Evolutionary conservation across 1,140 invertebrate genomes (phyloP), one percentile per base, ranked within the genome.

Genomic region (Drosophila jambulina): DNA sequence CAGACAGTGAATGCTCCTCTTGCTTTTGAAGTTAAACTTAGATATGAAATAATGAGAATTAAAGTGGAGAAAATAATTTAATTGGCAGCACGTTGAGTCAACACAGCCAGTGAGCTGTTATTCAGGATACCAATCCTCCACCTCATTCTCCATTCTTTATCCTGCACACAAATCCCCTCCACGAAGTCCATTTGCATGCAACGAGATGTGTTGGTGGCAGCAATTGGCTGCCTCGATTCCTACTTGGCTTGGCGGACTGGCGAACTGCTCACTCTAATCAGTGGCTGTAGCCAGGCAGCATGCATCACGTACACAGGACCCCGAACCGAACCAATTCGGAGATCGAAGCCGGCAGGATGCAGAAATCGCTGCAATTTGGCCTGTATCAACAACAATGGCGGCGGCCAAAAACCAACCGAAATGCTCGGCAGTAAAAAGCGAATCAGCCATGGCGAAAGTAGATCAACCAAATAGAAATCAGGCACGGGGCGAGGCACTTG

Each of bases 291-390:
- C 25, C 46, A 49, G 67, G 63, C 57, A 49, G 27, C 65, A 59
- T 49, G 51, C 43, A 62, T 49, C 65, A 70, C 76, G 75, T 71
- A 60, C 72, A 53, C 34, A 65, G 36, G 32, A 70, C 19, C 36
- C 32, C 27, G n/a, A 15, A 19, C 49, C 12, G 49, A 54, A 34
- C 29, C 51, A 19, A 54, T 54, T 34, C 53, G 34, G 34, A 34
- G 32, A 38, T 56, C 21, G 63, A 32, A 78, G 63, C 64, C 62
- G 25, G 54, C 60, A 69, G 51, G 67, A 87, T 51, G 49, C 27
- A 51, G 49, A 51, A 51, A 67, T 72, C 69, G 74, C 60, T 87
- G 80, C 85, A 90, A 81, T 87, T 87, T 84, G 85, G 71, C 80
- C 67, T 78, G 68, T 59, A 84, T 71, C 75, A 71, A 78, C 75